Conservation (phyloP, 2,113 vertebrate species). For the Alethe castanea region DNA sequence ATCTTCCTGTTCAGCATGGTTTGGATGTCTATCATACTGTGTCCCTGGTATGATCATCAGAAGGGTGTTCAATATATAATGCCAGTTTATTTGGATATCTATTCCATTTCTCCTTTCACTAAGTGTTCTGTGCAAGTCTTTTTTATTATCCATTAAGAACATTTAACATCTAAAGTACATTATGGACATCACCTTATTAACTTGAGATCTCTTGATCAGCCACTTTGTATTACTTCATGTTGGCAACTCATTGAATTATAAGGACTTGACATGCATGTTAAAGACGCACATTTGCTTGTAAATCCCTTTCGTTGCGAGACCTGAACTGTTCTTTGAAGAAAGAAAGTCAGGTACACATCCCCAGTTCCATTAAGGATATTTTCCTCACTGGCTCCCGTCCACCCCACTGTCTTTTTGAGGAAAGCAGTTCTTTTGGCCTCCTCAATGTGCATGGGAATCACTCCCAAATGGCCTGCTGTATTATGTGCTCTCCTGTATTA, state of each 20-base stretch:
- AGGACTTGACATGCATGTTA: neutral
- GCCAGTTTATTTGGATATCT: neutral
- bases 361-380: neutral
- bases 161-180: neutral
- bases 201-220: neutral
- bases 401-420: neutral
- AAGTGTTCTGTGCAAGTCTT: neutral
- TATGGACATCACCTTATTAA: neutral
- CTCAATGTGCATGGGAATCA: neutral
- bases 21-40: neutral
- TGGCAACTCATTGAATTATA: neutral
- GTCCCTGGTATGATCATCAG: neutral
- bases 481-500: neutral
- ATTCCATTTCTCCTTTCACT: neutral
- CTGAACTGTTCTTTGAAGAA: neutral
- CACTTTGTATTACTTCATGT: neutral
- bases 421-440: neutral
- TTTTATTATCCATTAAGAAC: neutral
- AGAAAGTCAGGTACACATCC: fast-evolving
- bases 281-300: neutral
- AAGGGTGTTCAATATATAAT: neutral
- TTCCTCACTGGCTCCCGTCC: neutral
- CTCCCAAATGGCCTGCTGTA: neutral
- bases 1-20: neutral
- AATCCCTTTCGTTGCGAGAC: neutral